phyloP scores from a whole-genome alignment of 92 coral and sea anemone genomes.

The Siderastrea siderea region DNA sequence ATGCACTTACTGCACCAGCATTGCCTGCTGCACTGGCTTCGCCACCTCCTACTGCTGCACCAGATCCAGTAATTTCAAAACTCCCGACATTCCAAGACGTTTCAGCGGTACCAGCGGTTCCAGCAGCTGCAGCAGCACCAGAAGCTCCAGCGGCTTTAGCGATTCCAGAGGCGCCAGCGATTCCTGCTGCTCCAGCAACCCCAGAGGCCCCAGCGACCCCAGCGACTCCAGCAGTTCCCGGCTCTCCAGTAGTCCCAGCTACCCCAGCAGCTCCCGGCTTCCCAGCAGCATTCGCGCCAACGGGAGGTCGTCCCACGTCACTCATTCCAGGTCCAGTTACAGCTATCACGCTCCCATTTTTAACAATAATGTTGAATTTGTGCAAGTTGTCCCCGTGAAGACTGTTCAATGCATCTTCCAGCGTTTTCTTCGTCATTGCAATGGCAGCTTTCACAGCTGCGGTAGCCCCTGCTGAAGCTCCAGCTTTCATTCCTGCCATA shows the following conservation, averaged over 20 bases:
- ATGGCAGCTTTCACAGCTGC: constrained; percentile 39
- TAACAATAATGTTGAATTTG: constrained; percentile 4
- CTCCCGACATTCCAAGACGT: too few species aligned
- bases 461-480: constrained; percentile 60
- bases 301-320: not conserved
- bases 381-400: constrained; percentile 1
- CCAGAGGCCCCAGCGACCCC: too few species aligned
- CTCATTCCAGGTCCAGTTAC: constrained; percentile 18
- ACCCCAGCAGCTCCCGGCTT: constrained; percentile 42
- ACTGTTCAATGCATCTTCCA: constrained; percentile 22
- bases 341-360: constrained; percentile 26
- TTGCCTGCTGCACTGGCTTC: too few species aligned
- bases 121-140: too few species aligned
- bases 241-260: constrained; percentile 13
- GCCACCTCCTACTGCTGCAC: too few species aligned
- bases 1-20: too few species aligned
- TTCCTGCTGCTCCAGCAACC: too few species aligned
- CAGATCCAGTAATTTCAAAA: too few species aligned
- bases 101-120: too few species aligned
- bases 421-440: constrained; percentile 30
- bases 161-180: too few species aligned
- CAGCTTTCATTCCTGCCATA: constrained; percentile 62
- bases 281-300: not conserved
- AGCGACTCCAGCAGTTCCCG: too few species aligned
- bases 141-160: too few species aligned